Conservation (phyloP, 2,888 invertebrate genomes). For the Watsonalla cultraria region DNA sequence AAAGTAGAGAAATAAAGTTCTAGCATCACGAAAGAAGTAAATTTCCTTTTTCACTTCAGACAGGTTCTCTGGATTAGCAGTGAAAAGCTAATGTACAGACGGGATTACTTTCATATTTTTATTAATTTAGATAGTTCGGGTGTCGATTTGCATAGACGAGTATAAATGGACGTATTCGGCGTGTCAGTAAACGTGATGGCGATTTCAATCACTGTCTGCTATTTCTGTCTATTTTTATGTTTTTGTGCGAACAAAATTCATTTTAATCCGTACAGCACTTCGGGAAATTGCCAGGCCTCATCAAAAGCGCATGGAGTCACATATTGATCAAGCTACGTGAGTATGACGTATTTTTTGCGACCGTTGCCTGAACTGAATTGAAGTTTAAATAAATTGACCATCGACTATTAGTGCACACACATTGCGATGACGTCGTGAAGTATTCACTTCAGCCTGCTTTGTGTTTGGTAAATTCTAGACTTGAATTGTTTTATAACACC, state of each 20-base stretch:
- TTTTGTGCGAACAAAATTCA: slow-evolving; percentile 42
- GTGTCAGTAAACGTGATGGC: slow-evolving; percentile 55
- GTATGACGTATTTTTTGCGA: not conserved
- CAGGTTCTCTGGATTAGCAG: too few relatives aligned
- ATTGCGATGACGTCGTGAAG: too few relatives aligned
- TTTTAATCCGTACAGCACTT: slow-evolving; percentile 55
- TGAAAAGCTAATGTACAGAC: too few relatives aligned
- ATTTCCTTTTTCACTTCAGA: too few relatives aligned
- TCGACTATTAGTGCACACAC: not conserved
- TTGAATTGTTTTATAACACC: too few relatives aligned
- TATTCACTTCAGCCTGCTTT: too few relatives aligned
- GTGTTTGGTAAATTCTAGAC: too few relatives aligned
- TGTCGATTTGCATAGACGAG: too few relatives aligned
- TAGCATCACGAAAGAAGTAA: too few relatives aligned
- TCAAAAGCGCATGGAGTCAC: slow-evolving; percentile 42
- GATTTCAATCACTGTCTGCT: slow-evolving; percentile 46
- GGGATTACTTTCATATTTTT: too few relatives aligned
- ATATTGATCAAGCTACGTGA: slow-evolving; percentile 44
- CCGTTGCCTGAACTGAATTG: not conserved
- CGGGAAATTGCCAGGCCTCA: slow-evolving; percentile 51
- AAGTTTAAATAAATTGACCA: not conserved
- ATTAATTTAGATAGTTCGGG: too few relatives aligned
- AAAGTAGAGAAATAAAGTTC: too few relatives aligned
- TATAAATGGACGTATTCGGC: not conserved
- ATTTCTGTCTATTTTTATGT: slow-evolving; percentile 43